Percentiles rank a stretch among this genome's conserved stretches.
Evolutionary conservation across 2,113 vertebrate genomes (phyloP).

Genomic region (Quiscalus mexicanus): DNA sequence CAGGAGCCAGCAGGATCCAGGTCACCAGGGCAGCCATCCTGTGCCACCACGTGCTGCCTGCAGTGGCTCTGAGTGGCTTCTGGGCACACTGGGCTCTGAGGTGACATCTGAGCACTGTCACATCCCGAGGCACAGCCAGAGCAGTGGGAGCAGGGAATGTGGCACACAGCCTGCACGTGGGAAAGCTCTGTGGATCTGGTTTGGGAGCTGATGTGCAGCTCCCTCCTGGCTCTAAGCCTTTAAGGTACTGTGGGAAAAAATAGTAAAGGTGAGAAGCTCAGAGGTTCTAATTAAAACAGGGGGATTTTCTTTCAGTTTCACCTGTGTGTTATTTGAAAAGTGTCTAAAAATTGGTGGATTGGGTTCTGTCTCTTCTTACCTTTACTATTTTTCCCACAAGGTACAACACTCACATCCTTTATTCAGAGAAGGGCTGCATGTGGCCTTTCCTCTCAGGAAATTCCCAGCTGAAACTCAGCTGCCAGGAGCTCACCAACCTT

Average conservation of each 20-base stretch:
- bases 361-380: not conserved
- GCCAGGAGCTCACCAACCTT: not conserved
- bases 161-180: rapidly evolving
- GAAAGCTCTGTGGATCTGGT: rapidly evolving
- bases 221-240: not conserved
- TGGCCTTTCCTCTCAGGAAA: not conserved
- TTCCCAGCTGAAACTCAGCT: not conserved
- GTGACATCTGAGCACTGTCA: too few species aligned
- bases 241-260: not conserved
- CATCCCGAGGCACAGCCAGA: rapidly evolving
- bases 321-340: not conserved
- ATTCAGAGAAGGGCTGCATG: not conserved
- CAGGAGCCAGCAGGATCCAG: rapidly evolving
- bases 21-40: not conserved
- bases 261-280: not conserved
- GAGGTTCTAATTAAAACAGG: not conserved
- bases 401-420: not conserved
- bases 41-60: rapidly evolving
- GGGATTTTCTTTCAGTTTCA: not conserved
- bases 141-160: not conserved
- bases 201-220: not conserved
- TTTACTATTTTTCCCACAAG: not conserved
- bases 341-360: not conserved
- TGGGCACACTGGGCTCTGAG: rapidly evolving
- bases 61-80: not conserved